Base-by-base conservation (phyloP, 2,113 vertebrate genomes). In the Phylloscopus trochiloides region DNA sequence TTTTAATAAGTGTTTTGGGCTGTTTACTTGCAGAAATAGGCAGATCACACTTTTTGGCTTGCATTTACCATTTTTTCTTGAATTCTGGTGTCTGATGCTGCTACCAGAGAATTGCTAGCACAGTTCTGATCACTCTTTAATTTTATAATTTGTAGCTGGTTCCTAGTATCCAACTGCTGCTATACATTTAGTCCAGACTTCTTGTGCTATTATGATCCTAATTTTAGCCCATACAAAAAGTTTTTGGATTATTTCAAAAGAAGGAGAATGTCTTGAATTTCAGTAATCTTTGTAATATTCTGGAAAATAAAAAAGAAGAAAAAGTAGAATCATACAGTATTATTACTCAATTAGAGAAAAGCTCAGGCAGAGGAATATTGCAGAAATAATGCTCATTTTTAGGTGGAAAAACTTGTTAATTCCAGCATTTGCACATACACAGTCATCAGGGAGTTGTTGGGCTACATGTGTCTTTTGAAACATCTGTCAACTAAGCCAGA, bases 401-500 rank as follows among this genome's bases (percentile, higher is more conserved):
- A 76, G 43, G 42, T 36, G 28, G 54, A 68, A 38, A 82, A 22
- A 13, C 47, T 75, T 26, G 14, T 67, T 87, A 40, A 75, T 90
- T 96, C 62, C 71, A 51, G 68, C 58, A 26, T 62, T 45, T 86
- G 68, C 62, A 52, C 51, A 2, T 59, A 22, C 9, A 45, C 57
- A 25, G 81, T 91, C 94, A 67, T 90, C 22, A 32, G 95, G 94
- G 96, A 90, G 36, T 94, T 95, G 54, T 1, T 90, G 57, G 25
- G 51, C 81, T 96, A 48, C 76, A 29, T 82, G 84, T 89, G 61
- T 84, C 90, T 93, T 91, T 85, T 67, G 75, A 86, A 94, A 92
- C 34, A 40, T 96, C 97, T 96, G 95, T 94, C 96, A 86, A 10
- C 90, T 93, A 71, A 96, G 59, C 88, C 51, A 62, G 52, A 90